phyloP scores from a whole-genome alignment of 2,888 invertebrate genomes.

The Aelia acuminata region DNA sequence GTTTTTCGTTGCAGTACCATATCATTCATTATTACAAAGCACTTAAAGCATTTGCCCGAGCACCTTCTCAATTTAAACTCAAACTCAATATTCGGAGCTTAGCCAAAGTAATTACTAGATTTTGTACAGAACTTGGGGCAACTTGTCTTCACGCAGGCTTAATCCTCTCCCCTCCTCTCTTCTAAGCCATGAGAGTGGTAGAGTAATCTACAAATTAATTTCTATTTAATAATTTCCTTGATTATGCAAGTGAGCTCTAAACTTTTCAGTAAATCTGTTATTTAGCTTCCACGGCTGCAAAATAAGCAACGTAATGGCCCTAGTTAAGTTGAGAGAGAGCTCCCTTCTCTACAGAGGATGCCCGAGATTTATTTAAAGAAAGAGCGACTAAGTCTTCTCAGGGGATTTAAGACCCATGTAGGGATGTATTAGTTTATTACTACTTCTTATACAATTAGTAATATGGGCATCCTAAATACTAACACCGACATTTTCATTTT shows the following conservation, averaged over 20 bases:
- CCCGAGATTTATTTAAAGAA: constrained; percentile 5
- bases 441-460: no score
- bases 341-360: neutral
- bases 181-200: constrained; percentile 10
- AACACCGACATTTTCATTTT: no score
- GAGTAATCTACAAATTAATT: constrained; percentile 44
- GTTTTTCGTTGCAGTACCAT: no score
- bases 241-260: constrained; percentile 35
- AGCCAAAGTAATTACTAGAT: constrained; percentile 38
- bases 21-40: constrained; percentile 9
- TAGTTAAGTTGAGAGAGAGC: neutral
- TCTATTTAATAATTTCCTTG: constrained; percentile 38
- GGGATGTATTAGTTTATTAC: no score
- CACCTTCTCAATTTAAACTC: constrained; percentile 1
- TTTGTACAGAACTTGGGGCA: constrained; percentile 29
- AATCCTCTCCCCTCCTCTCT: neutral
- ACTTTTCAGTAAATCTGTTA: constrained; percentile 33
- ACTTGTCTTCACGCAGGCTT: constrained; percentile 3
- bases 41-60: neutral
- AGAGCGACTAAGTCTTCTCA: neutral
- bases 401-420: neutral
- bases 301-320: neutral
- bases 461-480: no score
- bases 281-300: neutral
- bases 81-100: constrained; percentile 33